These are phyloP conservation scores for Biston stratarius DNA, from an alignment of 2,888 invertebrate genomes.

Conservation along the genomic window DNA sequence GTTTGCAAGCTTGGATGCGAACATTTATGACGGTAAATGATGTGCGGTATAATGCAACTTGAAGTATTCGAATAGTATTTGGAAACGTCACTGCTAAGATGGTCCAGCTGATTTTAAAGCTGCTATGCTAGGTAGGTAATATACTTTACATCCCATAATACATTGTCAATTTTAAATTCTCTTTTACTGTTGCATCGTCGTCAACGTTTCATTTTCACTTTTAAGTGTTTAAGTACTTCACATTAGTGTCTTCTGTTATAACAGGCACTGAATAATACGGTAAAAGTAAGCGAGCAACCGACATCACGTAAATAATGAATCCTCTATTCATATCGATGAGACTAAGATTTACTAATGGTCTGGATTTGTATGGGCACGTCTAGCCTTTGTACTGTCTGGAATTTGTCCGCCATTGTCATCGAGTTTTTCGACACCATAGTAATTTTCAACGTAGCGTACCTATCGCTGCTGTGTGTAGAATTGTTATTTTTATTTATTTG, in stretches of 20 bases:
- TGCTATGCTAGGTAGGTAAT: not conserved
- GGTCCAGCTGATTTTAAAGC: not conserved
- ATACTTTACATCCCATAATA: not conserved
- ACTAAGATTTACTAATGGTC: not conserved
- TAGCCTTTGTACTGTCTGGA: not conserved
- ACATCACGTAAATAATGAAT: not conserved
- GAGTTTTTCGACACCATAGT: too few relatives aligned
- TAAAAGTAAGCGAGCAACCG: constrained; percentile 18
- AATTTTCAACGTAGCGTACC: too few relatives aligned
- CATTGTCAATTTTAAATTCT: not conserved
- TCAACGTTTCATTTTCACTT: constrained; percentile 1
- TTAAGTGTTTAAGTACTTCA: constrained; percentile 23
- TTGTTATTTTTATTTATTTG: not conserved
- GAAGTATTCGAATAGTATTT: not conserved
- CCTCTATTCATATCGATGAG: not conserved
- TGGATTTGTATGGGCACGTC: not conserved
- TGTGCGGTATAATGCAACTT: not conserved
- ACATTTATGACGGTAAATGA: constrained; percentile 16
- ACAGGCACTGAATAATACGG: constrained; percentile 21
- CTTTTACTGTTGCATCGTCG: constrained; percentile 4
- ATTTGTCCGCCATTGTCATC: not conserved
- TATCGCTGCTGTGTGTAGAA: not conserved
- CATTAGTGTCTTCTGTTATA: constrained; percentile 32
- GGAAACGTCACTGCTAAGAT: not conserved
- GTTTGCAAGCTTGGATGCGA: constrained; percentile 30